Conservation (phyloP, 2,888 invertebrate species). For the Temnothorax ravouxi region DNA sequence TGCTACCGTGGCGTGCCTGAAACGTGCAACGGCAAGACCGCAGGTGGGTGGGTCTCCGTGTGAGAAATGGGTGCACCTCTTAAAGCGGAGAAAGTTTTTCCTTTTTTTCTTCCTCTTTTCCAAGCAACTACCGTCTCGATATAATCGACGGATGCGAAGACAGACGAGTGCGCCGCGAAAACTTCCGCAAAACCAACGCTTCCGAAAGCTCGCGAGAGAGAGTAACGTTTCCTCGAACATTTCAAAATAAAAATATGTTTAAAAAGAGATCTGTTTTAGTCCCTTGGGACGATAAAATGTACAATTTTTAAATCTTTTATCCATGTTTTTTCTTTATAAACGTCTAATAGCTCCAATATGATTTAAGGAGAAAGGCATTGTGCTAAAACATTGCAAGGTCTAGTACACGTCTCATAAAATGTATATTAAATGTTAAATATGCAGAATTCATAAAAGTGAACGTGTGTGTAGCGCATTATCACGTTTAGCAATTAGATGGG, state of each 20-base stretch:
- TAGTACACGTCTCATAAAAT: neutral
- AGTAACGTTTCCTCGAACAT: neutral
- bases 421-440: neutral
- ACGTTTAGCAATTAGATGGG: constrained; percentile 5
- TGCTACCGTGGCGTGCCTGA: constrained; percentile 74
- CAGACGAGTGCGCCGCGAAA: constrained; percentile 9
- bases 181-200: constrained; percentile 33
- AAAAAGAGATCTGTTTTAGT: neutral
- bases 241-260: neutral
- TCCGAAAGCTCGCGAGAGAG: neutral
- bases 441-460: neutral
- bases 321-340: neutral
- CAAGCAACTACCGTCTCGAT: constrained; percentile 28
- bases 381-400: neutral
- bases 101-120: constrained; percentile 6
- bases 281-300: neutral
- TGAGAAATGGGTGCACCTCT: constrained; percentile 75
- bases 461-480: neutral
- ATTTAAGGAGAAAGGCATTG: neutral
- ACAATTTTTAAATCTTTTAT: neutral
- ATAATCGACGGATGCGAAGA: constrained; percentile 51
- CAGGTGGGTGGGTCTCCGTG: constrained; percentile 71
- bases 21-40: constrained; percentile 76
- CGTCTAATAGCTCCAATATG: too few species aligned
- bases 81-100: constrained; percentile 71